A percentile compares a stretch with the other conserved stretches of the same genome.
Conservation (phyloP, 2,113 vertebrate species). For the mouse (Mus musculus) region DNA sequence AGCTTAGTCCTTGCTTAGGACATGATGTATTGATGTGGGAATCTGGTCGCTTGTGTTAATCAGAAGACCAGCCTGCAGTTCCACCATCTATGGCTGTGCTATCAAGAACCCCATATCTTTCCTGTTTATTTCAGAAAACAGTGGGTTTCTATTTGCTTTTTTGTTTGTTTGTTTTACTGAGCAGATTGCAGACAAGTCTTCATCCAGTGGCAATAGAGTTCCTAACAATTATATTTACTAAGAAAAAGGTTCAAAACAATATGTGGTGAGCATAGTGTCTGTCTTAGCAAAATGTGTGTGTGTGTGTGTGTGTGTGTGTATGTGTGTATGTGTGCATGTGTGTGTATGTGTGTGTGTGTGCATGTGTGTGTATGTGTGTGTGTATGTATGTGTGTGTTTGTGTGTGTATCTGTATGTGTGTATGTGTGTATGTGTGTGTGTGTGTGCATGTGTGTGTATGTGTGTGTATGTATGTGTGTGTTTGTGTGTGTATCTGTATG, state of each 20-base stretch:
- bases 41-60: background rate
- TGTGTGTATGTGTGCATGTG: background rate
- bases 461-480: too few relatives aligned
- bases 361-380: too few relatives aligned
- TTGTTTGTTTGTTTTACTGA: background rate
- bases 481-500: background rate
- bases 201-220: background rate
- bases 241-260: background rate
- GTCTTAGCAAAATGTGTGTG: background rate
- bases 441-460: background rate
- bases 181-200: background rate
- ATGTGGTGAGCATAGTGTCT: background rate
- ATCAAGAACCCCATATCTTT: background rate
- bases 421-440: too few relatives aligned
- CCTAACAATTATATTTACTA: background rate
- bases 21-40: background rate
- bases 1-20: background rate
- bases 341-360: background rate
- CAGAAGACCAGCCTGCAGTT: background rate
- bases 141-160: background rate
- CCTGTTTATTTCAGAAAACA: background rate
- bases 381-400: too few relatives aligned
- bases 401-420: too few relatives aligned
- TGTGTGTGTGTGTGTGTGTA: background rate
- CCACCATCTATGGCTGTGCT: background rate